Conservation (phyloP, 2,113 vertebrate genomes). For the Echinops telfairi region DNA sequence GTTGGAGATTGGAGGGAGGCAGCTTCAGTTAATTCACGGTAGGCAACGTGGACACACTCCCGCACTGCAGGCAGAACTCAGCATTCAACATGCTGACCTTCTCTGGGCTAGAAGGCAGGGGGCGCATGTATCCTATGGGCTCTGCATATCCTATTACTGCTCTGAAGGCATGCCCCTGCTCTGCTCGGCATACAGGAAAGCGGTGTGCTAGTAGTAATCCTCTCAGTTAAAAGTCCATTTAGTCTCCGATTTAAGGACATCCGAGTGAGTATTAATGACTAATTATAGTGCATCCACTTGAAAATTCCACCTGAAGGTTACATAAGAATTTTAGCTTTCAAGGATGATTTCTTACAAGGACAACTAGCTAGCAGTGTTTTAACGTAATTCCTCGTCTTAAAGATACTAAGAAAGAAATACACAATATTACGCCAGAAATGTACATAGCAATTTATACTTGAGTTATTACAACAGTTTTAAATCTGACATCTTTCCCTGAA, state of each 20-base stretch:
- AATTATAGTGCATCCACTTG: neutral
- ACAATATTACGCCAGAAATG: conserved; percentile 31
- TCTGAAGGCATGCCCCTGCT: neutral
- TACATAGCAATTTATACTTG: neutral
- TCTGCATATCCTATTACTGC: neutral
- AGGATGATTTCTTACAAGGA: conserved; percentile 49
- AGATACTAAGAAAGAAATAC: neutral
- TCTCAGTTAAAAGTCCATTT: conserved; percentile 6
- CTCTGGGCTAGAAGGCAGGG: neutral
- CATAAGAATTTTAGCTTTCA: conserved; percentile 51
- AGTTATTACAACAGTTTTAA: conserved; percentile 39
- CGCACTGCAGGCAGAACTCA: neutral
- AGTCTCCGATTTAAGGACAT: conserved; percentile 18
- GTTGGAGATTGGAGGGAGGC: neutral
- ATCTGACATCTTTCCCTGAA: conserved; percentile 13
- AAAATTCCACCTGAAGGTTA: conserved; percentile 61
- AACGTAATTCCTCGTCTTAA: conserved; percentile 10
- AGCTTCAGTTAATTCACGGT: neutral
- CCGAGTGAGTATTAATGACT: conserved; percentile 11
- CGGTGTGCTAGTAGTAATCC: neutral
- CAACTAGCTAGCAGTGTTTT: conserved; percentile 28
- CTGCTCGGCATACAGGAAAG: neutral
- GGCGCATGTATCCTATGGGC: neutral
- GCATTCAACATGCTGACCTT: neutral
- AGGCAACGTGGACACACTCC: neutral